Evolutionary conservation across 2,797 vertebrate species (phyloP).

Genomic region (Sebastes matsubarae): DNA sequence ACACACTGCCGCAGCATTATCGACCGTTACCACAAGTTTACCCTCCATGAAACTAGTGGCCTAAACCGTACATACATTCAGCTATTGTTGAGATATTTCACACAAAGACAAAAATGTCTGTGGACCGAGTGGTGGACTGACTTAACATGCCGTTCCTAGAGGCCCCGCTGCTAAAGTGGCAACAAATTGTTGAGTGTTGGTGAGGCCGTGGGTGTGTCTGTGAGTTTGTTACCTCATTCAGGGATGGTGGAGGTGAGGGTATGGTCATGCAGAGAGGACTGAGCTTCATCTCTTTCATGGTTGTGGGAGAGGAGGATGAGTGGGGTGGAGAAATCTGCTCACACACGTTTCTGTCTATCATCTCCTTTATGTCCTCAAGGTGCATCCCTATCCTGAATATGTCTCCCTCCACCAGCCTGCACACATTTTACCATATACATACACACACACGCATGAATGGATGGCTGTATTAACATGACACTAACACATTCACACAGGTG

Average conservation of each 20-base stretch:
- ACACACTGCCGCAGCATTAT: no score
- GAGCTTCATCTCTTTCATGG: slow-evolving; percentile 32
- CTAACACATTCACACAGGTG: neutral
- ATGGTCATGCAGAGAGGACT: slow-evolving; percentile 27
- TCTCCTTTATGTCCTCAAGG: slow-evolving; percentile 88
- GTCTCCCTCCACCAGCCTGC: slow-evolving; percentile 88
- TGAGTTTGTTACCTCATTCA: slow-evolving; percentile 80
- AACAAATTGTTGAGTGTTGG: neutral
- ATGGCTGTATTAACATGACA: neutral
- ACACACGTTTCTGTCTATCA: slow-evolving; percentile 79
- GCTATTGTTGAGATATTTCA: no score
- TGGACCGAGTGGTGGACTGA: neutral
- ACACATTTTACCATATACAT: slow-evolving; percentile 5
- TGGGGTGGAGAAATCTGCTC: slow-evolving; percentile 61
- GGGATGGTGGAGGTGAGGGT: slow-evolving; percentile 54
- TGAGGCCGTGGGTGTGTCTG: neutral
- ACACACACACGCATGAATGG: neutral
- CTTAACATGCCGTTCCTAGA: neutral
- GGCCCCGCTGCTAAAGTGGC: neutral
- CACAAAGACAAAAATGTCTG: no score
- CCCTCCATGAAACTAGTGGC: no score
- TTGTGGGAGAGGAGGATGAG: slow-evolving; percentile 62
- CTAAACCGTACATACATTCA: no score
- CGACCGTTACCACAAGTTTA: no score
- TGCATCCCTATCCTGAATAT: slow-evolving; percentile 89